phyloP scores from a whole-genome alignment of 2,888 invertebrate genomes.

The Leptopterna dolabrata region DNA sequence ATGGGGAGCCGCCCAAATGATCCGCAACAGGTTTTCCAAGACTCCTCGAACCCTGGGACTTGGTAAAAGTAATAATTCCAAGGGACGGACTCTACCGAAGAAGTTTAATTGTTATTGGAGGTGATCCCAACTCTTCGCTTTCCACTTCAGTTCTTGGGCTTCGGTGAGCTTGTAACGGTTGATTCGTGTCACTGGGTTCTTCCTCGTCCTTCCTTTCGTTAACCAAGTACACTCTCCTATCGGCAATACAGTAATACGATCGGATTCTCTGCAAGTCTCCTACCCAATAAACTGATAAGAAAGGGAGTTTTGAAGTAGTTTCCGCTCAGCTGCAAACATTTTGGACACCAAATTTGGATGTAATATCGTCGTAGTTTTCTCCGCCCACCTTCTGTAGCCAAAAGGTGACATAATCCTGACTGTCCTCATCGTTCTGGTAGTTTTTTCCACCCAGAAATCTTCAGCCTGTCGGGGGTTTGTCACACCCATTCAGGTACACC shows the following conservation, averaged over 20 bases:
- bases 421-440: too few species aligned
- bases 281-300: too few species aligned
- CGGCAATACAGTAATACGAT: not conserved
- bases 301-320: too few species aligned
- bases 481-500: too few species aligned
- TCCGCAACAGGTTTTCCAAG: constrained; percentile 33
- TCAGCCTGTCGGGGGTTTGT: too few species aligned
- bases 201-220: not conserved
- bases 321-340: too few species aligned
- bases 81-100: not conserved
- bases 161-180: not conserved
- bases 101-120: constrained; percentile 20
- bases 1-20: constrained; percentile 40
- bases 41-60: not conserved
- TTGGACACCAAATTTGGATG: too few species aligned
- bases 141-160: not conserved
- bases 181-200: not conserved
- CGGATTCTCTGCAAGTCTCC: too few species aligned
- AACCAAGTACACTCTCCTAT: not conserved
- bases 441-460: too few species aligned
- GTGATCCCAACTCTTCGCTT: constrained; percentile 5
- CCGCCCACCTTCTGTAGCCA: too few species aligned
- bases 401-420: too few species aligned
- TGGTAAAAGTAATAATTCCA: not conserved
- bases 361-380: too few species aligned